These are phyloP conservation scores for Trogon surrucura DNA, from an alignment of 2,113 vertebrate genomes.

Conservation along the genomic window DNA sequence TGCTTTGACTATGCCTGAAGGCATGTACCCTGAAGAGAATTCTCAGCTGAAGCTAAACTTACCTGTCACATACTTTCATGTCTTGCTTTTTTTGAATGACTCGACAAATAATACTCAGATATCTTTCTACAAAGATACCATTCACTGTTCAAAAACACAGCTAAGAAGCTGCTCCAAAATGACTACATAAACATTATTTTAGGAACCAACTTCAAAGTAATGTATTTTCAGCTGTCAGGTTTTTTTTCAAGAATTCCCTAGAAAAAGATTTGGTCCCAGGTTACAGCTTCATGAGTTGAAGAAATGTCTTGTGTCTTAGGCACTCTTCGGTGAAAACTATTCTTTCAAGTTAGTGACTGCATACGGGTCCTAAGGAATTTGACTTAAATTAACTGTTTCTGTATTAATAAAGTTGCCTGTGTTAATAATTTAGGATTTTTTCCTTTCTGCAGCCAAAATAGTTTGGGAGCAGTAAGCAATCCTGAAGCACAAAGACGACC, in stretches of 20 bases:
- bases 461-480: slow-evolving; percentile 32
- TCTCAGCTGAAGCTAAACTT: background rate
- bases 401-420: background rate
- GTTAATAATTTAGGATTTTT: background rate
- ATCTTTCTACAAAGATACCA: background rate
- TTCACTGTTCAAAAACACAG: background rate
- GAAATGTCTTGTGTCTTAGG: background rate
- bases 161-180: background rate
- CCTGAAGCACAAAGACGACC: slow-evolving; percentile 75
- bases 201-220: background rate
- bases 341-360: background rate
- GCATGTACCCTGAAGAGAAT: background rate
- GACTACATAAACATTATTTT: background rate
- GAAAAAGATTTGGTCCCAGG: background rate
- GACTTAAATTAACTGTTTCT: background rate
- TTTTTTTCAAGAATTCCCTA: background rate
- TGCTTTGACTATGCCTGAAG: background rate
- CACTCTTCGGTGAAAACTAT: background rate
- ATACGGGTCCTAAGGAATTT: background rate
- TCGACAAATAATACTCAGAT: background rate
- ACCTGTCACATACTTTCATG: rapidly evolving
- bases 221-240: background rate
- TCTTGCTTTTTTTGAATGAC: background rate
- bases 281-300: background rate
- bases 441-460: slow-evolving; percentile 47